Evolutionary conservation across 30 jellyfish, hydroid and myxozoan species (phyloP).

Genomic region (Sanderia malayensis): DNA sequence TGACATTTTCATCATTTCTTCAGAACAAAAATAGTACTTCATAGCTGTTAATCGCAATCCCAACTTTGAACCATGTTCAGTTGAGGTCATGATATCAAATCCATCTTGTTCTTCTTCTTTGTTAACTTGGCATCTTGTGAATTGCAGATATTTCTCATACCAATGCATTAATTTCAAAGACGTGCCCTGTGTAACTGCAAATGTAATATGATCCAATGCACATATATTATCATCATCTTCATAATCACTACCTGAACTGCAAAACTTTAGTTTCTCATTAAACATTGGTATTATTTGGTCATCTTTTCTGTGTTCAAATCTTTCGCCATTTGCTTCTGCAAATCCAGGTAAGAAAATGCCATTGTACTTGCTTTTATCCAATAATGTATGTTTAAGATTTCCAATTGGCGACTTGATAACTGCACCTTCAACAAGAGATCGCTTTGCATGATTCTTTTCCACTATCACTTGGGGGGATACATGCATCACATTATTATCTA

Average conservation of each 20-base stretch:
- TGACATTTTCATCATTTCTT: slow-evolving; percentile 25
- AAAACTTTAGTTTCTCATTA: background rate
- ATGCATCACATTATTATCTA: background rate
- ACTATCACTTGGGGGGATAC: background rate
- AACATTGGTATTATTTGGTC: too few relatives aligned
- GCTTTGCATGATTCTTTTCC: background rate
- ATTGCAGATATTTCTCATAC: slow-evolving; percentile 54
- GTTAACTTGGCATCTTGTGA: slow-evolving; percentile 60
- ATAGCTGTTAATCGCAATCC: slow-evolving; percentile 68
- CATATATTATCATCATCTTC: background rate
- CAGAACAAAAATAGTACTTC: slow-evolving; percentile 79
- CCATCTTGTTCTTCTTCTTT: slow-evolving; percentile 63
- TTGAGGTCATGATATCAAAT: slow-evolving; percentile 48
- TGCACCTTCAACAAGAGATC: slow-evolving; percentile 44
- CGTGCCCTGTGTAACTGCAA: slow-evolving; percentile 71
- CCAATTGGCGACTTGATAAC: slow-evolving; percentile 82
- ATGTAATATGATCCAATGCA: slow-evolving; percentile 68
- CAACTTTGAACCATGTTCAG: slow-evolving; percentile 32
- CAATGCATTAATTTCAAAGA: slow-evolving; percentile 58
- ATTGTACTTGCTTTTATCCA: slow-evolving; percentile 42
- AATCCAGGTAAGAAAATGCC: slow-evolving; percentile 78
- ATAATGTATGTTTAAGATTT: slow-evolving; percentile 56
- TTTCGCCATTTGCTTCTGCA: slow-evolving; percentile 1
- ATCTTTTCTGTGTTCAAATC: background rate
- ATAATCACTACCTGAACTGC: background rate